Evolutionary conservation across 2,888 invertebrate genomes (phyloP), one percentile per base, ranked within the genome.

Genomic region (Pristionchus maxplancki): DNA sequence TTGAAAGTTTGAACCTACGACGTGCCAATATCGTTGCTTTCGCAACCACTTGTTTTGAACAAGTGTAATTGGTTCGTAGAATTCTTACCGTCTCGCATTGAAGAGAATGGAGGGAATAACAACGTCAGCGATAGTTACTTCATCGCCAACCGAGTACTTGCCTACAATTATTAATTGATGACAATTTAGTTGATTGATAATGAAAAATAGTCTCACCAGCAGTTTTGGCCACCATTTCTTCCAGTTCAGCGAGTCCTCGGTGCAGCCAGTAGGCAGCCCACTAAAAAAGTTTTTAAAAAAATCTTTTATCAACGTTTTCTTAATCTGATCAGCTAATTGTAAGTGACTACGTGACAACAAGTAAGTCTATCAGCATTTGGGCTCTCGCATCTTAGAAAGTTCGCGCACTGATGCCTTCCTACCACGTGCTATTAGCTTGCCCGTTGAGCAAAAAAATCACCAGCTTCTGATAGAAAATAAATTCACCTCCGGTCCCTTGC

Each of bases 81-180:
- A 44, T 11, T 1, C 53, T 20, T 31, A 97, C 97, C 97, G 97
- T 95, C 97, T 96, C 48, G 98, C 98, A 96, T 98, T 98, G 95
- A 97, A 97, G 87, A 98, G 97, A 96, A 99, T 98, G 82, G 98
- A 98, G 86, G 98, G 97, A 89, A 99, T 96, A 95, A 97, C 98
- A 94, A 98, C 97, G 95, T 99, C 99, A 9, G 98, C 98, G n/a
- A n/a, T n/a, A n/a, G n/a, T n/a, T n/a, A n/a, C n/a, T n/a, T n/a
- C n/a, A 95, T 99, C 97, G 0, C 98, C 98, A 2, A 98, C 97
- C 15, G 48, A 92, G 87, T 78, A 85, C 31, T 93, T 95, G 0
- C 95, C 95, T 83, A 13, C 24, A 87, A 9, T 4, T 44, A 0
- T 8, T 58, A 11, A 4, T 5, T 58, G 24, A 58, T 58, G 24